These are phyloP conservation scores for Azorinus chamasolen DNA, from an alignment of 2,888 invertebrate species.

Conservation along the genomic window DNA sequence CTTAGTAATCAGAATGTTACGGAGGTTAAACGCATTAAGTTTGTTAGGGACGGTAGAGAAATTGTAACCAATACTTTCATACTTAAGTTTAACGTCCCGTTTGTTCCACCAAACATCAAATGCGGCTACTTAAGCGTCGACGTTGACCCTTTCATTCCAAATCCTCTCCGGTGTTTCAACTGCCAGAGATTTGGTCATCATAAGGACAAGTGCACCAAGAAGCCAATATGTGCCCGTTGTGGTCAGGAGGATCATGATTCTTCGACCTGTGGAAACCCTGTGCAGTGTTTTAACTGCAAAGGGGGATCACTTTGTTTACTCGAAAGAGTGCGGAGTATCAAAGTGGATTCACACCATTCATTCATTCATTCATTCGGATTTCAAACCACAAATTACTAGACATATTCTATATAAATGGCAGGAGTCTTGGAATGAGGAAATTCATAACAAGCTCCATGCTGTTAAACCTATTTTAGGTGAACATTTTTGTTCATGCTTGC, in stretches of 20 bases:
- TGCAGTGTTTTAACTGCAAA: slow-evolving; percentile 13
- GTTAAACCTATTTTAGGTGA: not conserved
- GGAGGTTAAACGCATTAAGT: too few species aligned
- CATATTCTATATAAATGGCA: too few species aligned
- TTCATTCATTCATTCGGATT: not conserved
- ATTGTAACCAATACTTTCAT: slow-evolving; percentile 4
- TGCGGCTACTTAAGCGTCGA: not conserved
- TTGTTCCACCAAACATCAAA: not conserved
- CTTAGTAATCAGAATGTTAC: not conserved
- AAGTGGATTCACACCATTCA: slow-evolving; percentile 6
- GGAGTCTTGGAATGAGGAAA: not conserved
- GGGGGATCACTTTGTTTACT: not conserved
- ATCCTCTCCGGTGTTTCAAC: slow-evolving; percentile 11
- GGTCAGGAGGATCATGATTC: slow-evolving; percentile 1
- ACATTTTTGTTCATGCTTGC: not conserved
- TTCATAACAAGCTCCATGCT: not conserved
- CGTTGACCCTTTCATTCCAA: not conserved
- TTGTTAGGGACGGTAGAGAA: too few species aligned
- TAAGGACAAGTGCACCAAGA: not conserved
- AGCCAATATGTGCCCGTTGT: not conserved
- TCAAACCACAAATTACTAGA: not conserved
- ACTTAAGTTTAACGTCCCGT: not conserved
- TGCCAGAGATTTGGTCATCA: slow-evolving; percentile 7
- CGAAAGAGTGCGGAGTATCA: not conserved
- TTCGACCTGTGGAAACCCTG: not conserved